phyloP scores from a whole-genome alignment of 2,888 invertebrate species.

The Sclerodermus sp. region DNA sequence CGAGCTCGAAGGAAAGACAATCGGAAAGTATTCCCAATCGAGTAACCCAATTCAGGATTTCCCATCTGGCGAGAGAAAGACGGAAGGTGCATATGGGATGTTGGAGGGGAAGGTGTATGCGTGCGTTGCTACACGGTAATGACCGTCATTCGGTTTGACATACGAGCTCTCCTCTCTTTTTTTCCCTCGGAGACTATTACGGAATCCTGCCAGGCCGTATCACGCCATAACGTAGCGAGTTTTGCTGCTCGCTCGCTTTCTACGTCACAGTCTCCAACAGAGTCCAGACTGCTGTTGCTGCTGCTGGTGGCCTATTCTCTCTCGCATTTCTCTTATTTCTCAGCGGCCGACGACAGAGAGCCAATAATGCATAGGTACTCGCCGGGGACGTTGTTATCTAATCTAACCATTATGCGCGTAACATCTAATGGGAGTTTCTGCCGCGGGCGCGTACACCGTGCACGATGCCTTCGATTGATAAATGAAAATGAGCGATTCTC shows the following conservation, averaged over 20 bases:
- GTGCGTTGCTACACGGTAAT: conserved; percentile 10
- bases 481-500: too few relatives aligned
- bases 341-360: conserved; percentile 3
- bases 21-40: too few relatives aligned
- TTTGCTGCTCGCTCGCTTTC: conserved; percentile 12
- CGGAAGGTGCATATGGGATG: too few relatives aligned
- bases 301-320: not conserved
- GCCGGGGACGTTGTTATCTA: conserved; percentile 14
- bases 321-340: conserved; percentile 16
- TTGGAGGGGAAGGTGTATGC: too few relatives aligned
- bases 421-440: conserved; percentile 11
- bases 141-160: conserved; percentile 19
- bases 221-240: not conserved
- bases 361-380: not conserved
- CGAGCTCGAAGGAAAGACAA: not conserved
- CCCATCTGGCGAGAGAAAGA: too few relatives aligned
- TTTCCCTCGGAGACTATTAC: conserved; percentile 12
- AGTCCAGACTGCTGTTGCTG: too few relatives aligned
- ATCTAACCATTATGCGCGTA: conserved; percentile 19
- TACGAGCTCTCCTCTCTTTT: conserved; percentile 7
- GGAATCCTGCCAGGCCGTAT: conserved; percentile 11
- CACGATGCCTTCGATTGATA: too few relatives aligned
- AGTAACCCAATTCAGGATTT: too few relatives aligned
- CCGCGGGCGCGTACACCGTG: conserved; percentile 1
- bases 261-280: conserved; percentile 2